These are phyloP conservation scores for Penaeus vannamei DNA, from an alignment of 1,140 invertebrate species.

Conservation along the genomic window DNA sequence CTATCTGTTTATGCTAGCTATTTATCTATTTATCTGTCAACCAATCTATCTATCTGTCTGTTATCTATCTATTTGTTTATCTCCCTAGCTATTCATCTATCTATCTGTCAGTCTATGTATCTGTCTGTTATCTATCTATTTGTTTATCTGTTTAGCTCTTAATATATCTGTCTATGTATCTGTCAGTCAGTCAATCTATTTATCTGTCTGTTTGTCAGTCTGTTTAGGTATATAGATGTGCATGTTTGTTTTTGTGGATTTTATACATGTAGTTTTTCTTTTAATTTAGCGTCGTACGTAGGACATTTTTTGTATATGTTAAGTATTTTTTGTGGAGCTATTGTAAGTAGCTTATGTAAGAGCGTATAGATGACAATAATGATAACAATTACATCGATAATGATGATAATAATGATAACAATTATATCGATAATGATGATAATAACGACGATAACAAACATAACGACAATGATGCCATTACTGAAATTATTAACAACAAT, in stretches of 20 bases:
- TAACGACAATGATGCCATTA: no score
- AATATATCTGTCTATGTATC: not conserved
- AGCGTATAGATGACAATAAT: not conserved
- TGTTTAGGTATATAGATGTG: not conserved
- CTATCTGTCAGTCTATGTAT: not conserved
- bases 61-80: no score
- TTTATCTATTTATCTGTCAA: not conserved
- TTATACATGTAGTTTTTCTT: not conserved
- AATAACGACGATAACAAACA: not conserved
- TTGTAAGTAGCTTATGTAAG: no score
- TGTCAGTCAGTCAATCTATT: not conserved
- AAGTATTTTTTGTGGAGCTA: no score
- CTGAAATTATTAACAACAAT: no score
- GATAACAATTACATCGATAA: not conserved
- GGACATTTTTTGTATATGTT: no score
- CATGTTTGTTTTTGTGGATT: not conserved
- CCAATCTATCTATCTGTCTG: no score
- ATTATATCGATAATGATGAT: not conserved
- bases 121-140: not conserved
- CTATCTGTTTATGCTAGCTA: not conserved
- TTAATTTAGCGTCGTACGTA: no score
- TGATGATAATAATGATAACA: no score
- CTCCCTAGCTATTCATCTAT: not conserved
- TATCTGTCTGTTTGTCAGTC: not conserved
- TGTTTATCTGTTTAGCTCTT: no score